Base-by-base conservation (phyloP, 2,113 vertebrate genomes). In the Acrocephalus kingi region DNA sequence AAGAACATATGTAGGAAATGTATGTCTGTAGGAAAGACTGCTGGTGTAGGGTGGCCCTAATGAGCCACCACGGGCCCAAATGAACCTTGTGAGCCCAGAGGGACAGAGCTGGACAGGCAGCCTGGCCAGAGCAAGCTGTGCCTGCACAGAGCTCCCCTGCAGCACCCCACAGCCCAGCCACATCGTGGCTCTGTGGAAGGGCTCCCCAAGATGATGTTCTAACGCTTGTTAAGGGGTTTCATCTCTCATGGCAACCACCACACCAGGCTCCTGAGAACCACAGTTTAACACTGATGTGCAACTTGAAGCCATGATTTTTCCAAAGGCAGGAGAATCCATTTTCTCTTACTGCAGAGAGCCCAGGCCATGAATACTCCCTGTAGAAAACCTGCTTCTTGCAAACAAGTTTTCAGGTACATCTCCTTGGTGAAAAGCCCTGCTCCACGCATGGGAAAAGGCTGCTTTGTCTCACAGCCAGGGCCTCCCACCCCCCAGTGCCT, bases 81-180 rank as follows among this genome's bases (percentile, higher is more conserved):
- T n/a, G 30, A 69, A 11, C 13, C 11, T 25, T 46, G 39, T 13
- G 17, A 84, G 24, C 24, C 21, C 41, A 10, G 46, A 45, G 11
- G 9, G 37, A 31, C 76, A 54, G 4, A 63, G 69, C 41, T n/a
- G 13, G 28, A 24, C 20, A n/a, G 41, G 19, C 62, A 76, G 23
- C 11, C 21, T 56, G 37, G 31, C 72, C 54, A 7, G 8, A 14
- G 73, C 2, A 3, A 55, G 45, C 43, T 0, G 0, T 37, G 13
- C 31, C 43, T 62, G n/a, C 22, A 17, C 1, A 11, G 66, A 7
- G 62, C 28, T 10, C 35, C 88, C 20, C 13, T 4, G 3, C 41
- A 63, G 51, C 4, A 1, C 19, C 46, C 56, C 71, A 24, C 37
- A 23, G 2, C 51, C 51, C 69, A 54, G 15, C 1, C 7, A 31